Base-by-base conservation (phyloP, 2,113 vertebrate species). In the Echinops telfairi region DNA sequence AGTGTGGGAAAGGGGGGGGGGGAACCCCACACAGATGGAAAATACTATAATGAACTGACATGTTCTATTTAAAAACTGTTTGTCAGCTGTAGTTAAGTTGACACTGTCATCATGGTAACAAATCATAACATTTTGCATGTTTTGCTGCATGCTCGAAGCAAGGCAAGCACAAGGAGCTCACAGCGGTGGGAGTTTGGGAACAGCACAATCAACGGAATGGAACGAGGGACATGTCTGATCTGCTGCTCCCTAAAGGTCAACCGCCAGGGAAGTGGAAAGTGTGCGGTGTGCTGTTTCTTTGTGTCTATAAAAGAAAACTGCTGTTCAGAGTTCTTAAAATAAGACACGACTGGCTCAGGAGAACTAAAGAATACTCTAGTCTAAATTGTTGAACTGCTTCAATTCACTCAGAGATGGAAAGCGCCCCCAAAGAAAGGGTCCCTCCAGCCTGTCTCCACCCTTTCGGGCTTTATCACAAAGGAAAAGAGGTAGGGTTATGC, bases 61-160 rank as follows among this genome's bases (percentile, higher is more conserved):
- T 94, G 97, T 97, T 98, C 98, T 98, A 98, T 98, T 98, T 98
- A 98, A 98, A 98, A 98, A 96, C 97, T 98, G 98, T 98, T 97
- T 98, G 98, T 98, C 98, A 98, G 98, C 98, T 96, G 98, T 97
- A 96, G 98, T 98, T 97, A 98, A 97, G 98, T 98, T 98, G 98
- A 98, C 96, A 96, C 96, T 73, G 97, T 98, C 97, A 97, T 96
- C 98, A 98, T 98, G 97, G 98, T 96, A 98, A 98, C 98, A 97
- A 97, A 97, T 97, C 98, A 97, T 95, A 98, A 98, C 98, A 98
- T 76, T 97, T 93, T 27, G 40, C 86, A 40, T 95, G 97, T 98
- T 98, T 96, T 95, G 95, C 96, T 96, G 95, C 27, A 15, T 5
- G 27, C 96, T 96, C 58, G 16, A 91, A 93, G 91, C 93, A 70